Evolutionary conservation across 1,140 invertebrate species (phyloP).

Genomic region (Pseudomyrmex flavicornis): DNA sequence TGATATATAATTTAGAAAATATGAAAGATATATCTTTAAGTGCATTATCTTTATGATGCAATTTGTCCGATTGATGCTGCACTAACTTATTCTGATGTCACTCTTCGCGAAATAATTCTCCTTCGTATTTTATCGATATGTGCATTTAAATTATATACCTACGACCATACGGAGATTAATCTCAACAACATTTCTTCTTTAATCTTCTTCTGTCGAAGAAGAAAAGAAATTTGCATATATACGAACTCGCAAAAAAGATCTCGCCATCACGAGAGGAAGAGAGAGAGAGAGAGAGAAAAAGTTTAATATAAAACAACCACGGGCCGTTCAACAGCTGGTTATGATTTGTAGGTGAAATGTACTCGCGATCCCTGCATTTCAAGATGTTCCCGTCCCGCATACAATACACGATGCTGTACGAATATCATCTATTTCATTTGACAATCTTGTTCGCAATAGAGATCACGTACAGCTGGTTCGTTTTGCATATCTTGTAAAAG

Average conservation of each 20-base stretch:
- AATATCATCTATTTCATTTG: neutral
- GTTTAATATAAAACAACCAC: neutral
- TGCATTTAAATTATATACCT: no score
- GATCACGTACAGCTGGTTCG: neutral
- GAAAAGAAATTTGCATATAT: neutral
- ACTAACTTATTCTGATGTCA: no score
- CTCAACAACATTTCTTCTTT: no score
- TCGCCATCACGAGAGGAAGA: neutral
- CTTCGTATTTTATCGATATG: no score
- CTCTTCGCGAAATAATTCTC: no score
- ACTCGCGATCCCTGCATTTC: neutral
- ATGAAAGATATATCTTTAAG: no score
- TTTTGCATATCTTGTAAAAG: neutral
- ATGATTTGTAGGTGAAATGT: neutral
- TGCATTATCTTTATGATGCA: no score
- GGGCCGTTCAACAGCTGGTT: neutral
- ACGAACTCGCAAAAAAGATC: neutral
- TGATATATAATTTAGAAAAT: no score
- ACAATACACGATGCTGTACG: neutral
- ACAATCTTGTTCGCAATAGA: neutral
- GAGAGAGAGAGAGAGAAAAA: neutral
- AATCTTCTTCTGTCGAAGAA: no score
- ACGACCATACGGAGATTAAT: no score
- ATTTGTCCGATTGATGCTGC: no score
- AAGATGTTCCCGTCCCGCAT: neutral